Conservation (phyloP, 2,797 vertebrate genomes). For the Thunnus albacares region DNA sequence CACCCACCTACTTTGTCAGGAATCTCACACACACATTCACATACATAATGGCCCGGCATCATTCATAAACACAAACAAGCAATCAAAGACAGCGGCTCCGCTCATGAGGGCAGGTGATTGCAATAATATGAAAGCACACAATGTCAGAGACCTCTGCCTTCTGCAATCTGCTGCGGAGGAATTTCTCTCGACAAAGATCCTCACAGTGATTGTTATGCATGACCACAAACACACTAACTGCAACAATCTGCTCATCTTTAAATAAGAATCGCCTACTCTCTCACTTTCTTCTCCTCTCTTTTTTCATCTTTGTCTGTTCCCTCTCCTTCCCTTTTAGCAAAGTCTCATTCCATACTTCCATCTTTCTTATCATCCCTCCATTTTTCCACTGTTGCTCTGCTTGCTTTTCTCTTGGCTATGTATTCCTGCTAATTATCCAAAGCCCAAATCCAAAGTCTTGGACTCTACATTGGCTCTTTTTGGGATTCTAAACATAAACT, state of each 20-base stretch:
- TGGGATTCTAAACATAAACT: slow-evolving; percentile 58
- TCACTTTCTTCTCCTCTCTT: background rate
- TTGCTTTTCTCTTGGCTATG: slow-evolving; percentile 52
- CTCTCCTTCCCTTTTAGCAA: background rate
- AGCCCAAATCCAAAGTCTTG: slow-evolving; percentile 23
- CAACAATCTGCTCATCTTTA: slow-evolving; percentile 58
- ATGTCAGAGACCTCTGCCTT: background rate
- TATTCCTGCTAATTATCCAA: slow-evolving; percentile 60
- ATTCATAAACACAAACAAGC: slow-evolving; percentile 32
- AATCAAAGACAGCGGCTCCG: background rate
- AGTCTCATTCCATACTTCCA: background rate
- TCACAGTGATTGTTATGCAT: slow-evolving; percentile 40
- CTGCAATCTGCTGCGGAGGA: slow-evolving; percentile 34
- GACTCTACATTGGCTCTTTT: slow-evolving; percentile 41
- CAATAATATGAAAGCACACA: slow-evolving; percentile 9
- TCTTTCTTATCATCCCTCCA: background rate
- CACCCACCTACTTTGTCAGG: slow-evolving; percentile 58
- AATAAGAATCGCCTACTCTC: slow-evolving; percentile 23
- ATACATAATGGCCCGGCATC: slow-evolving; percentile 11
- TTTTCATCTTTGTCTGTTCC: background rate
- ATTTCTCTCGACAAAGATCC: slow-evolving; percentile 41
- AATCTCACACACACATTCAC: slow-evolving; percentile 56
- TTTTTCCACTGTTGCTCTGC: slow-evolving; percentile 17
- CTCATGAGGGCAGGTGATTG: slow-evolving; percentile 24
- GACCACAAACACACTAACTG: slow-evolving; percentile 44